Base-by-base conservation (phyloP, 2,888 invertebrate species). In the Gastracanthus pulcherrimus region DNA sequence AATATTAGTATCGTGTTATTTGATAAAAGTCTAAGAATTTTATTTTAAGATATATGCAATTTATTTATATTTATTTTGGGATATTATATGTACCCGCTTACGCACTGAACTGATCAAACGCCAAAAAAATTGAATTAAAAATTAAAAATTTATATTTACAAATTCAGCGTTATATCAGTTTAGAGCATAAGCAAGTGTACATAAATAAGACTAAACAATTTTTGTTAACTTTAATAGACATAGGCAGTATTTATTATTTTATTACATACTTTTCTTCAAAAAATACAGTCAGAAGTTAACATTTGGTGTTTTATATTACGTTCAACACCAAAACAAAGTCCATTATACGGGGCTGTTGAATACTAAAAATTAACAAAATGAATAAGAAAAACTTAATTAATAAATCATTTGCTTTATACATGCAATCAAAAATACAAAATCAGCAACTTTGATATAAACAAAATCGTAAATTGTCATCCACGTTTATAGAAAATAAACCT, bases 191-290 rank as follows among this genome's bases (percentile, higher is more conserved):
- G 13, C n/a, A 13, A 13, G n/a, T 45, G 16, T 16, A 38, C n/a
- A 0, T 45, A 45, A 45, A 6, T 3, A 45, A 13, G 3, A 45
- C n/a, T 45, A 0, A 62, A 55, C 26, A 23, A 0, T 9, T 36
- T 6, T 62, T 34, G 7, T n/a, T 62, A 62, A 62, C 16, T 62
- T 19, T 6, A 36, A 23, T 41, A 62, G 72, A 45, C 60, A 23
- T 41, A 62, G 72, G 60, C 60, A 72, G 60, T 19, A 72, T 62
- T 72, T 62, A 31, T 62, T 62, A 45, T 6, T n/a, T 72, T 41
- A 55, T 29, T 72, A 72, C 29, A 72, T 23, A 19, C 29, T 31
- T 31, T 55, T 62, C 23, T 11, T 16, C 9, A 19, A 62, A 60
- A 60, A 31, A 31, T 26, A 11, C 45, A 72, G 31, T 7, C 13